These are phyloP conservation scores for Otis tarda DNA, from an alignment of 2,113 vertebrate genomes.

Conservation along the genomic window DNA sequence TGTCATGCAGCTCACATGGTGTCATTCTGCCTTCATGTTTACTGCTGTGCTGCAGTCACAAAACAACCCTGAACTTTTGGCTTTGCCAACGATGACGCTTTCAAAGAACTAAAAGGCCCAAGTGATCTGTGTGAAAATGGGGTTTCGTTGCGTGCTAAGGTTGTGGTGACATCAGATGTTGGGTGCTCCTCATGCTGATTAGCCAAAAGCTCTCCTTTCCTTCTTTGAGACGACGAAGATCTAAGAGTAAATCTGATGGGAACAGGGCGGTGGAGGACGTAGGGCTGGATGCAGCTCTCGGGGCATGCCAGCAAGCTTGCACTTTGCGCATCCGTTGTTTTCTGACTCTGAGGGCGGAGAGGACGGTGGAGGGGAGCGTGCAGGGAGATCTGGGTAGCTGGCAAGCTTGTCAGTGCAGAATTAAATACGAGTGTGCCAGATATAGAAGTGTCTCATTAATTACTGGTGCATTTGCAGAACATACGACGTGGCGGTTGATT, in stretches of 20 bases:
- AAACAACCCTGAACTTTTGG: neutral
- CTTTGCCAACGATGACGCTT: neutral
- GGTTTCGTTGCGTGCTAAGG: neutral
- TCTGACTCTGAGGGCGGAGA: neutral
- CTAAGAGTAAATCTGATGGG: neutral
- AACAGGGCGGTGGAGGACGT: neutral
- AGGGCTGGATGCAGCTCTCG: neutral
- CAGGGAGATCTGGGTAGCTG: neutral
- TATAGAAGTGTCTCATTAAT: neutral
- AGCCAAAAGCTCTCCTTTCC: neutral
- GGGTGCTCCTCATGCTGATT: neutral
- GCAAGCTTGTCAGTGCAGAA: neutral
- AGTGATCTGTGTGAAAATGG: neutral
- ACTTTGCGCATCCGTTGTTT: neutral
- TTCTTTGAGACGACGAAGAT: neutral
- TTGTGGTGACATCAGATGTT: neutral
- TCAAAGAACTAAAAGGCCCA: neutral
- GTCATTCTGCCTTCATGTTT: neutral
- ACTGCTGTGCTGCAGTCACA: neutral
- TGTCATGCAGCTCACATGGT: neutral
- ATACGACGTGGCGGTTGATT: neutral
- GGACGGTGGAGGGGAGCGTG: neutral
- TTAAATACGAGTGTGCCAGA: neutral
- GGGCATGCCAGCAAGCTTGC: accelerated
- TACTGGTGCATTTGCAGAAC: neutral